Conservation (phyloP, 1,140 invertebrate genomes). For the Zaprionus vittiger region DNA sequence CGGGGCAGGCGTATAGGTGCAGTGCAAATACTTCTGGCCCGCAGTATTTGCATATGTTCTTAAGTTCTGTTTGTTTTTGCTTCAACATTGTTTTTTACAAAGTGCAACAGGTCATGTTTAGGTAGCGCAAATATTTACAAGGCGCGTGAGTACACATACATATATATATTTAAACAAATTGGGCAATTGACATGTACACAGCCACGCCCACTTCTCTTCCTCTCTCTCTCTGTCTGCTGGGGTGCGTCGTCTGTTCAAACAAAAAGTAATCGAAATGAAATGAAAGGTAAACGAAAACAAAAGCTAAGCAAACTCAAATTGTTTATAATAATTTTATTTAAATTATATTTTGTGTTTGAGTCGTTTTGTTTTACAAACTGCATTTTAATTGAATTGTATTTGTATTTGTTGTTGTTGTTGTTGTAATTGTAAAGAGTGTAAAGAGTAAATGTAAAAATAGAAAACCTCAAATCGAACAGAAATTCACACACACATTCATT, state of each 20-base stretch:
- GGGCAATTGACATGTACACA: constrained; percentile 72
- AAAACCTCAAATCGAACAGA: constrained; percentile 72
- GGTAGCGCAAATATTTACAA: constrained; percentile 68
- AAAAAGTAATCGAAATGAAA: constrained; percentile 33
- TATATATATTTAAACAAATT: constrained; percentile 31
- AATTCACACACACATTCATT: constrained; percentile 54
- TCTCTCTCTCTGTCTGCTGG: background rate
- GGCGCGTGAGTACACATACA: constrained; percentile 39
- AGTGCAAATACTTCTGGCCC: constrained; percentile 37
- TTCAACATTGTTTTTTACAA: constrained; percentile 45
- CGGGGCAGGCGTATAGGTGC: constrained; percentile 31
- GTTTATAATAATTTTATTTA: constrained; percentile 76
- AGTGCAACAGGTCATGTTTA: constrained; percentile 75
- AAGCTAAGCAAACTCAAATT: constrained; percentile 36
- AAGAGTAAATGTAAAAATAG: constrained; percentile 62
- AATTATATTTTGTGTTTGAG: constrained; percentile 79
- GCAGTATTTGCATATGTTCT: constrained; percentile 32
- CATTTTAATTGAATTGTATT: constrained; percentile 34
- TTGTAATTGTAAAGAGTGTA: constrained; percentile 32
- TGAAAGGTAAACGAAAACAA: constrained; percentile 24
- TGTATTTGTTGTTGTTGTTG: background rate
- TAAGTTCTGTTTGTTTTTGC: constrained; percentile 30
- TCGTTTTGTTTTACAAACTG: constrained; percentile 73
- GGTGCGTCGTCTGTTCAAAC: constrained; percentile 19
- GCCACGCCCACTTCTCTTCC: constrained; percentile 40